Evolutionary conservation across 2,797 vertebrate species (phyloP).

Genomic region (Schizopygopsis pylzovi): DNA sequence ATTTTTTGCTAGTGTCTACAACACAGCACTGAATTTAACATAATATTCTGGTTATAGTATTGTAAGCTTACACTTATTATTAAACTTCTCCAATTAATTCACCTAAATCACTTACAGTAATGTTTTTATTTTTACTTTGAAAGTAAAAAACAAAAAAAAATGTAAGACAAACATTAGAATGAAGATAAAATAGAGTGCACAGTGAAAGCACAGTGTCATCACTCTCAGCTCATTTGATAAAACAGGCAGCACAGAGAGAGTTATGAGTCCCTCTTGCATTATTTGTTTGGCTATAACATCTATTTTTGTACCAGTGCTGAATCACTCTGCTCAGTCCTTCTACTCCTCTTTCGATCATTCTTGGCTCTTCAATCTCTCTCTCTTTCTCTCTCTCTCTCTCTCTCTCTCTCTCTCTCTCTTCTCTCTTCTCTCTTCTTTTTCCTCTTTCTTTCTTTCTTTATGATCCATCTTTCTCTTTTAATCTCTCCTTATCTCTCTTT

Average conservation of each 20-base stretch:
- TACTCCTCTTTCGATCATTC: not conserved
- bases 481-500: conserved; percentile 28
- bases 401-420: conserved; percentile 27
- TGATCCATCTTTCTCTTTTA: conserved; percentile 30
- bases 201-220: conserved; percentile 24
- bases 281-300: conserved; percentile 35
- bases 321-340: conserved; percentile 27
- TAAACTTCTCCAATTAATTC: too few species aligned
- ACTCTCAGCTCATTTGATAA: conserved; percentile 38
- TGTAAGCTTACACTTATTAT: too few species aligned
- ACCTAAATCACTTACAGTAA: too few species aligned
- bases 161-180: not conserved
- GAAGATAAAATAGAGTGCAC: not conserved
- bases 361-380: conserved; percentile 16
- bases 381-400: not conserved
- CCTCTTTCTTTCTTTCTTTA: conserved; percentile 37
- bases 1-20: not conserved
- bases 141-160: not conserved
- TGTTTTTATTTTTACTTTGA: too few species aligned
- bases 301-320: conserved; percentile 40
- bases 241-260: conserved; percentile 17
- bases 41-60: not conserved
- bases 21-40: not conserved
- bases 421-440: not conserved
- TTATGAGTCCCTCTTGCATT: conserved; percentile 31